Percentiles rank a stretch among this genome's conserved stretches.
phyloP scores from a whole-genome alignment of 1,140 invertebrate genomes.

The Plutomurus gul region DNA sequence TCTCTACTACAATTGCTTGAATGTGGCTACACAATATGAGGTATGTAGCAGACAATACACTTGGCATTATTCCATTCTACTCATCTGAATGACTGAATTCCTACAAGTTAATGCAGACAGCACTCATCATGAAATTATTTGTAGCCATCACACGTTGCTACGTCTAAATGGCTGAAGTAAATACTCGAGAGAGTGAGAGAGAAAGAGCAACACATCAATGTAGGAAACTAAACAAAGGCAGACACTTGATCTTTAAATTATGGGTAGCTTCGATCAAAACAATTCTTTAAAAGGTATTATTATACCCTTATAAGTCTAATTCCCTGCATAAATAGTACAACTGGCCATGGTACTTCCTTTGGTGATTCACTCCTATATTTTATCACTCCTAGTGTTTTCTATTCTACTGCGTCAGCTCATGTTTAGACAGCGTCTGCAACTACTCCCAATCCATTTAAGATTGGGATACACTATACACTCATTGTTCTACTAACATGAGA shows the following conservation, averaged over 20 bases:
- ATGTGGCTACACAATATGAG: too few species aligned
- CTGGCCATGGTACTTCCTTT: not conserved
- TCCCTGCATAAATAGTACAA: not conserved
- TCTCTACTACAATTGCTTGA: too few species aligned
- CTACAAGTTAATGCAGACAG: not conserved
- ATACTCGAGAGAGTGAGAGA: too few species aligned
- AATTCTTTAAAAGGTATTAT: conserved; percentile 42
- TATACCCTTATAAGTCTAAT: conserved; percentile 38
- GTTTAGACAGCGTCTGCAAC: too few species aligned
- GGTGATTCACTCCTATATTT: not conserved
- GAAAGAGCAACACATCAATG: not conserved
- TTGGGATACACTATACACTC: too few species aligned
- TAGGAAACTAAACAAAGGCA: not conserved
- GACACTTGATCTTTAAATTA: conserved; percentile 8
- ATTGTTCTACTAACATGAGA: too few species aligned
- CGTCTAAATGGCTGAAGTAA: not conserved
- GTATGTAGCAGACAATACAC: not conserved
- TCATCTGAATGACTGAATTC: not conserved
- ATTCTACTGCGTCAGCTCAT: not conserved
- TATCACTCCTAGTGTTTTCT: not conserved
- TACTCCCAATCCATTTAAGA: too few species aligned
- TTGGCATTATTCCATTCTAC: not conserved
- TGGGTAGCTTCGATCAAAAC: conserved; percentile 1
- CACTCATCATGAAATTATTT: not conserved
- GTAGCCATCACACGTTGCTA: not conserved